Evolutionary conservation across 2,113 vertebrate genomes (phyloP), one percentile per base, ranked within the genome.

Genomic region (Pseudopipra pipra): DNA sequence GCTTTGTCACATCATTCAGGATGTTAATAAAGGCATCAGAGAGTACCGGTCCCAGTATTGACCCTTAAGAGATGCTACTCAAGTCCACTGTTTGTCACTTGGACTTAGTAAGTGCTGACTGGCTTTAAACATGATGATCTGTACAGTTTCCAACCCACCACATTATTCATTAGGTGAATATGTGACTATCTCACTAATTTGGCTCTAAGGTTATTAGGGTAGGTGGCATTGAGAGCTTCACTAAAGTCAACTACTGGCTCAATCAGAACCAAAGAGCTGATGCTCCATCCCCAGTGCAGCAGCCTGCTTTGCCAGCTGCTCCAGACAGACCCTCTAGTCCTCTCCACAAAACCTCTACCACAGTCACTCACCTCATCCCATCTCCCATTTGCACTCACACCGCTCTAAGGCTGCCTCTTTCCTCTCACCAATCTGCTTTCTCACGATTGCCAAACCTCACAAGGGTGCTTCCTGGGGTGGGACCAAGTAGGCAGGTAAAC

Each of bases 361-460:
- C 21, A 19, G 24, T 43, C 44, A 10, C 47, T 27, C 59, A 47
- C 16, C 39, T 17, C 24, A 44, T 75, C 35, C 39, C 19, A 6
- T 43, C 54, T 80, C 30, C 49, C 8, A 9, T 30, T 49, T 33
- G 78, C 78, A 58, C 31, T 59, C 62, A 19, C 22, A 6, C 15
- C 27, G 33, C 46, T 67, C 8, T 59, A 33, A 31, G 13, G 63
- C 46, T 84, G 22, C 27, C 52, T 67, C 70, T 37, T 81, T 6
- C 6, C 52, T 75, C 35, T 59, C 1, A 1, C 43, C 65, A 20
- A 2, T 24, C 56, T 67, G 56, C 51, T 87, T 77, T 59, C 37
- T 35, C 43, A 4, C 0, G 0, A 17, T 11, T 65, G 56, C 35
- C 0, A 3, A 68, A n/a, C n/a, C 44, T 94, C 58, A 39, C 52